phyloP scores from a whole-genome alignment of 2,888 invertebrate species.

The Agrochola litura region DNA sequence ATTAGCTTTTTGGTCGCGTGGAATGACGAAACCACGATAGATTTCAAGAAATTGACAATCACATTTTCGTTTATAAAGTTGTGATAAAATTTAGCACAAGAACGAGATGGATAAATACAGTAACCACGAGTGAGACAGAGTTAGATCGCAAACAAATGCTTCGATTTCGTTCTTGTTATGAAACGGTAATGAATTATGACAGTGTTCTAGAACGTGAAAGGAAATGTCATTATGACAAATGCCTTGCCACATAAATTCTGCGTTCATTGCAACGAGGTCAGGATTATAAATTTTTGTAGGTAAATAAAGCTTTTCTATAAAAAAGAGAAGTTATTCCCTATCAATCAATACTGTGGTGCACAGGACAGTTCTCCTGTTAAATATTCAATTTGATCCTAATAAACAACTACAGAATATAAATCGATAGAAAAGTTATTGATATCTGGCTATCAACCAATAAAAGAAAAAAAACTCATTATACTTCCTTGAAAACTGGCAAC shows the following conservation, averaged over 20 bases:
- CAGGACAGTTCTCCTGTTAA: background rate
- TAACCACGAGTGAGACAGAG: slow-evolving; percentile 18
- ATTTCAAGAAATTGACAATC: slow-evolving; percentile 35
- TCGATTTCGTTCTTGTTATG: background rate
- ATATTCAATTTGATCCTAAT: background rate
- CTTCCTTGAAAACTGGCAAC: slow-evolving; percentile 70
- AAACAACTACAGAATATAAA: slow-evolving; percentile 2
- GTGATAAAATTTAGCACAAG: background rate
- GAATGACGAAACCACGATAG: slow-evolving; percentile 75
- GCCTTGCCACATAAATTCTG: slow-evolving; percentile 20
- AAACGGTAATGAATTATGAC: slow-evolving; percentile 25
- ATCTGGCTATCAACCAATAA: slow-evolving; percentile 30
- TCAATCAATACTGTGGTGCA: background rate
- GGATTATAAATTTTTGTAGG: background rate
- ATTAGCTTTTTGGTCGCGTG: slow-evolving; percentile 81
- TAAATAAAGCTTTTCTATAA: background rate
- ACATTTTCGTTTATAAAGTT: background rate
- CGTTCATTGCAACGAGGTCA: slow-evolving; percentile 35
- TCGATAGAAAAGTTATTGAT: slow-evolving; percentile 48
- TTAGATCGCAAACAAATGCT: slow-evolving; percentile 25
- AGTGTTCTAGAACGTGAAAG: slow-evolving; percentile 15
- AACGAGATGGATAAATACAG: slow-evolving; percentile 11
- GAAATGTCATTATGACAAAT: slow-evolving; percentile 40
- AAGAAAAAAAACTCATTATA: slow-evolving; percentile 1
- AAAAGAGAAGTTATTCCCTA: background rate